These are phyloP conservation scores for Mercenaria mercenaria DNA, from an alignment of 1,140 invertebrate genomes.

Conservation along the genomic window DNA sequence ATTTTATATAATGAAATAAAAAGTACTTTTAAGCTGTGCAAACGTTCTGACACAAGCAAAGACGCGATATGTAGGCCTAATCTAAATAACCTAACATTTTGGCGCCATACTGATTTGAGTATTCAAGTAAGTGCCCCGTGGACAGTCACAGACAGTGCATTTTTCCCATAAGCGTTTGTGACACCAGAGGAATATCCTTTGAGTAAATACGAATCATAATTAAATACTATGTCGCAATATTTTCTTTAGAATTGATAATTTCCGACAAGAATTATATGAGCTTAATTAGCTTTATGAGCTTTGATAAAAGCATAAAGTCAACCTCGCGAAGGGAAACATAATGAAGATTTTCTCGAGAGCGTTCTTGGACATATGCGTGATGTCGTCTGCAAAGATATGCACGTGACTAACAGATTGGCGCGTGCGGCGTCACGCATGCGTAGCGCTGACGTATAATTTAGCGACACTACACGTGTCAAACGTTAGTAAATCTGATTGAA, in stretches of 20 bases:
- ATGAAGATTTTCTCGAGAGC: conserved; percentile 25
- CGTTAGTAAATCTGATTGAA: conserved; percentile 66
- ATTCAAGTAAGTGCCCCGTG: neutral
- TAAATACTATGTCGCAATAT: conserved; percentile 52
- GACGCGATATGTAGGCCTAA: too few relatives aligned
- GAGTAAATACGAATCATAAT: conserved; percentile 47
- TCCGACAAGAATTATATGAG: conserved; percentile 60
- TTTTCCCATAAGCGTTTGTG: neutral
- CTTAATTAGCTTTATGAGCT: conserved; percentile 66
- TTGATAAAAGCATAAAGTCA: conserved; percentile 64
- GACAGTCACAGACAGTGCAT: neutral
- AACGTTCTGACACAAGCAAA: too few relatives aligned
- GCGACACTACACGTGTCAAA: conserved; percentile 51
- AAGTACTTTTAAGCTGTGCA: too few relatives aligned
- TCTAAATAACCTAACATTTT: too few relatives aligned
- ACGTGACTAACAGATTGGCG: conserved; percentile 56
- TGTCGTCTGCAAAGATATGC: conserved; percentile 60
- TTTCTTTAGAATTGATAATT: conserved; percentile 65
- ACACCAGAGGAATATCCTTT: neutral
- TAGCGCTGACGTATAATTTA: conserved; percentile 47
- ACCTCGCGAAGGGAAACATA: conserved; percentile 31
- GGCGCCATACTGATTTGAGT: too few relatives aligned
- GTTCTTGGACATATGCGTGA: conserved; percentile 40
- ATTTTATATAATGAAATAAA: too few relatives aligned
- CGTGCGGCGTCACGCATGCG: conserved; percentile 56